These are phyloP conservation scores for Iguana delicatissima DNA, from an alignment of 2,797 vertebrate genomes.

Conservation along the genomic window DNA sequence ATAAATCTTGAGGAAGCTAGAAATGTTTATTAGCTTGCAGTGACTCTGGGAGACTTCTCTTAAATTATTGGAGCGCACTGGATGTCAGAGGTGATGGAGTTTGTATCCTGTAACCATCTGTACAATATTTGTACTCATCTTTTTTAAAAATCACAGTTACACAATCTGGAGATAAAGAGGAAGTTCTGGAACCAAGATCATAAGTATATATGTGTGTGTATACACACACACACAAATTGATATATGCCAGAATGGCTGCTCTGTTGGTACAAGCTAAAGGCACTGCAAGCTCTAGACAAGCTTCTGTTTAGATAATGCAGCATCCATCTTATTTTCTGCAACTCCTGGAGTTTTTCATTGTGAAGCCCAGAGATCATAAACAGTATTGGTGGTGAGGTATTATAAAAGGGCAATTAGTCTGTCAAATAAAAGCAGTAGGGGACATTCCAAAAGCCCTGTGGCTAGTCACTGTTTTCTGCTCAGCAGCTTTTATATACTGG, in stretches of 20 bases:
- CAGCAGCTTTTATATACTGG: not conserved
- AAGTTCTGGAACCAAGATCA: constrained; percentile 29
- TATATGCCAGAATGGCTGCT: not conserved
- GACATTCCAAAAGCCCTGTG: constrained; percentile 20
- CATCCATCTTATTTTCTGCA: constrained; percentile 24
- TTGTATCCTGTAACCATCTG: constrained; percentile 54
- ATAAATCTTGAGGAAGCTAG: constrained; percentile 70
- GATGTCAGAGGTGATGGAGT: constrained; percentile 22
- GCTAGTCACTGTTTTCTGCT: not conserved
- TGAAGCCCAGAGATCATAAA: constrained; percentile 3
- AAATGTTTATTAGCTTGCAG: constrained; percentile 74
- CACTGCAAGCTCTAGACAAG: not conserved
- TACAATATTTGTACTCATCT: constrained; percentile 48
- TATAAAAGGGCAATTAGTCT: constrained; percentile 32
- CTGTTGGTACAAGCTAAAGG: not conserved
- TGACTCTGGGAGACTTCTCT: constrained; percentile 58
- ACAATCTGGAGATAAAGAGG: constrained; percentile 1
- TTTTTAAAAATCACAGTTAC: constrained; percentile 18
- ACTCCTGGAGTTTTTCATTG: constrained; percentile 8
- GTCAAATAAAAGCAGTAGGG: constrained; percentile 1
- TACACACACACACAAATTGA: constrained; percentile 16
- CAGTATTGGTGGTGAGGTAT: constrained; percentile 5
- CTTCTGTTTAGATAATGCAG: not conserved
- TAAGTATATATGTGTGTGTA: not conserved
- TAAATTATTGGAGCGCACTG: constrained; percentile 47